These are phyloP conservation scores for Drosophila limbata DNA, from an alignment of 2,888 invertebrate genomes.

Conservation along the genomic window DNA sequence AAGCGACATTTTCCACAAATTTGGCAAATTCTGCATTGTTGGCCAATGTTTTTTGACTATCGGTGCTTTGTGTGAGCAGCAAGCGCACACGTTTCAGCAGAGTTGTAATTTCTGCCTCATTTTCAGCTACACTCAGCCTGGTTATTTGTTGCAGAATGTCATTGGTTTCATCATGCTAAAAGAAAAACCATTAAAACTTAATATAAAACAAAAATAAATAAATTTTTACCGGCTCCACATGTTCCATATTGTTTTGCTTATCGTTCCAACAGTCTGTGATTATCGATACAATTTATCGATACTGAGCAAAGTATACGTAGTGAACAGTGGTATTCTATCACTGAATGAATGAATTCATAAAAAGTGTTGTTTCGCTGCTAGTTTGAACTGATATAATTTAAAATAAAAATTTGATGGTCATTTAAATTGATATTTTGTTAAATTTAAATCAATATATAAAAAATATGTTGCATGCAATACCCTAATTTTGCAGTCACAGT, in stretches of 20 bases:
- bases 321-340: constrained; percentile 7
- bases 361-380: not conserved
- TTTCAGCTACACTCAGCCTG: constrained; percentile 8
- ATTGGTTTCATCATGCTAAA: constrained; percentile 40
- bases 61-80: constrained; percentile 52
- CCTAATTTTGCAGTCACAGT: not conserved
- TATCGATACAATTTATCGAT: constrained; percentile 21
- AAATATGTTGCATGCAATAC: not conserved
- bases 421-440: not conserved
- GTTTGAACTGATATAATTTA: not conserved
- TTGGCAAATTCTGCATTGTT: constrained; percentile 34
- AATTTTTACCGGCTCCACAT: constrained; percentile 42
- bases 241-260: constrained; percentile 45
- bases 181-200: not conserved
- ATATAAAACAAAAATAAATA: not conserved
- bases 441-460: not conserved
- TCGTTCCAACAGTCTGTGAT: not conserved
- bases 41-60: constrained; percentile 47
- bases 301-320: not conserved
- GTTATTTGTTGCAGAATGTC: constrained; percentile 41
- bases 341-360: not conserved
- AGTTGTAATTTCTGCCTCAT: constrained; percentile 42
- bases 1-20: constrained; percentile 52
- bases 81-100: constrained; percentile 48
- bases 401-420: not conserved